These are phyloP conservation scores for Lerema accius DNA, from an alignment of 1,140 invertebrate genomes.

Conservation along the genomic window DNA sequence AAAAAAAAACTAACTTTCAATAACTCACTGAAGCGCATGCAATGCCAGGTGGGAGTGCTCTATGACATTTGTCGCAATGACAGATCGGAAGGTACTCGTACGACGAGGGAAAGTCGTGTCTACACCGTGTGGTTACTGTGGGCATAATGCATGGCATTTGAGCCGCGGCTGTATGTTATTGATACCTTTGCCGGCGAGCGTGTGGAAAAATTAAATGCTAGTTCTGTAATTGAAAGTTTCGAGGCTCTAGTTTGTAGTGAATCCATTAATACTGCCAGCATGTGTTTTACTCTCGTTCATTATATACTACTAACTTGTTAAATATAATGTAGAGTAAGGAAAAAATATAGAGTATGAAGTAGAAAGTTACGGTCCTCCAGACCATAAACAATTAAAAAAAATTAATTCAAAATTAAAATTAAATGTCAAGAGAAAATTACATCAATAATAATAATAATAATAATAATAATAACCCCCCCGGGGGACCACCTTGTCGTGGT, in stretches of 20 bases:
- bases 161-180: constrained; percentile 13
- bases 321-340: too few species aligned
- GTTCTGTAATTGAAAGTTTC: constrained; percentile 16
- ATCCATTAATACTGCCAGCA: too few species aligned
- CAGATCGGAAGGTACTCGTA: constrained; percentile 46
- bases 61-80: constrained; percentile 52
- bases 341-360: too few species aligned
- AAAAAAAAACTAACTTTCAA: background rate
- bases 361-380: too few species aligned
- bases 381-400: too few species aligned
- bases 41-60: constrained; percentile 41
- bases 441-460: constrained; percentile 1
- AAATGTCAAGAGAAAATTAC: too few species aligned
- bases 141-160: constrained; percentile 33
- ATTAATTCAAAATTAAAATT: too few species aligned
- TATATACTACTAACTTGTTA: too few species aligned
- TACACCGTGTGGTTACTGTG: constrained; percentile 9
- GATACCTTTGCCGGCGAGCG: constrained; percentile 10
- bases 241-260: too few species aligned
- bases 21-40: background rate
- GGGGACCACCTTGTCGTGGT: constrained; percentile 3
- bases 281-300: too few species aligned
- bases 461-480: constrained; percentile 5
- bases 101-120: constrained; percentile 42
- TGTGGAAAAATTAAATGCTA: constrained; percentile 15